Evolutionary conservation across 2,888 invertebrate species (phyloP), one percentile per base, ranked within the genome.

Genomic region (Plebejus melissa): DNA sequence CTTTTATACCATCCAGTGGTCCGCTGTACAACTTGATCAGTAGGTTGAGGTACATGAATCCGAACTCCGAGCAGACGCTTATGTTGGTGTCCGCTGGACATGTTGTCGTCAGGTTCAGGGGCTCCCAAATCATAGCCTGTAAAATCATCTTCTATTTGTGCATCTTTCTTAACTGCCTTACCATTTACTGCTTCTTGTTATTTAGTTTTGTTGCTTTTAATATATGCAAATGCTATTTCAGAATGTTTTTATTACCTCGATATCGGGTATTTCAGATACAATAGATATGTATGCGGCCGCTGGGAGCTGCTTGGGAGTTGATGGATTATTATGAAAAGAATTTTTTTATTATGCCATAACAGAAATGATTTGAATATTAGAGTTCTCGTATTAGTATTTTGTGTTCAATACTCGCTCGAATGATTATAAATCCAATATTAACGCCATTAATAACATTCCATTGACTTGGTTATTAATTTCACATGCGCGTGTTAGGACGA

Each of bases 31-130:
- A n/a, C 57, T 75, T 69, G 28, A 75, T 50, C 13, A 75, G 69
- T 4, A 75, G 69, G 22, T 57, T 75, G 22, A 75, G 38, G 57
- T 75, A 75, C 2, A 57, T n/a, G 22, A 75, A 75, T 1, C 75
- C 75, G 38, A 57, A 69, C 2, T 28, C 75, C 0, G 85, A 80
- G 75, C 88, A 89, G 0, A 85, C 84, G 0, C 85, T 77, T 32
- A 88, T 75, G 0, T 85, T 79, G 0, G 83, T 82, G 74, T 83
- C 69, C 0, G 78, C 79, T 3, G 87, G 86, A 75, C 82, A 82
- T 46, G 76, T 75, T 13, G 76, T 74, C 2, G 79, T 69, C 32
- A 82, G 60, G 60, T 82, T 76, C 1, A 78, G 54, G 0, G 82
- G 81, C 38, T 77, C 72, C 82, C 82, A 82, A 11, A 80, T n/a